Base-by-base conservation (phyloP, 2,797 vertebrate species). In the Rhynchonycteris naso region DNA sequence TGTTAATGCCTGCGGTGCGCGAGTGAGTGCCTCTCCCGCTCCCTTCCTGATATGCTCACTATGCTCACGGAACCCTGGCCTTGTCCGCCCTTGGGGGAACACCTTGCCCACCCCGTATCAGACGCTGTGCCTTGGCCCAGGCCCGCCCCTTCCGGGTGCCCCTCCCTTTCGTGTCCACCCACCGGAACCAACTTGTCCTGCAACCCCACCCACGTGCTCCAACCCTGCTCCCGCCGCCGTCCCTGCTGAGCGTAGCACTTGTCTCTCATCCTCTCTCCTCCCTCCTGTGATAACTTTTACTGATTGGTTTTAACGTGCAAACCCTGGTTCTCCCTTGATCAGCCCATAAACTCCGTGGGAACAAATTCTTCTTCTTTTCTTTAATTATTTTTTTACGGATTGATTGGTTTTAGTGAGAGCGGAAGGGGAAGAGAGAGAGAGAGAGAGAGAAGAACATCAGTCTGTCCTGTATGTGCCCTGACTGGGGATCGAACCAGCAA, bases 41-140 rank as follows among this genome's bases (percentile, higher is more conserved):
- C 0, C 43, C n/a, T 33, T 35, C 71, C n/a, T 43, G 43, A 43
- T 43, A 43, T 7, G 43, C n/a, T 54, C 16, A 0, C 0, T 4
- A 15, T 5, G 26, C 81, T 58, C 83, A 63, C 47, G 19, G 61
- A 33, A 28, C 13, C 68, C 19, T 0, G 12, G 11, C 56, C 5
- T 50, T 95, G 9, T 38, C 28, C 14, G 0, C n/a, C 69, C 56
- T 33, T 7, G 4, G n/a, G 12, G 26, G n/a, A 66, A 65, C 52
- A 54, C 22, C 72, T 43, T 13, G 28, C 4, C 15, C 22, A 0
- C 47, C 4, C 18, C 22, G 0, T 43, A 1, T 71, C 50, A 12
- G 54, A 68, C 1, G 1, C 43, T 2, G 13, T 4, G 28, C 24
- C 69, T 52, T 11, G 6, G 38, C 33, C 72, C 35, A 19, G 18